Conservation (phyloP, 1,140 invertebrate species). For the Galendromus occidentalis region DNA sequence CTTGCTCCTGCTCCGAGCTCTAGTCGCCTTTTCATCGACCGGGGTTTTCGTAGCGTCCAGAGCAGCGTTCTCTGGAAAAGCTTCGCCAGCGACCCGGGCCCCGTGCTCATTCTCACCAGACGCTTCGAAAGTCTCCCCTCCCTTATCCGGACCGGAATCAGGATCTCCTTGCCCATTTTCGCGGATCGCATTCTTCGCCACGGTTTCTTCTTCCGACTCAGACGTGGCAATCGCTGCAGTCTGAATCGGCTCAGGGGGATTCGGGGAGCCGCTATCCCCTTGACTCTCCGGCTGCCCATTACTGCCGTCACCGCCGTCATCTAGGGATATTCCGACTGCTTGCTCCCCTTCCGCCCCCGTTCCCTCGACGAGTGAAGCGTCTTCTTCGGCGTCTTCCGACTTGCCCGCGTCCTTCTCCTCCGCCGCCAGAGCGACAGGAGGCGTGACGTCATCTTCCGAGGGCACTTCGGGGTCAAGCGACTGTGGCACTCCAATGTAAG, state of each 20-base stretch:
- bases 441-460: background rate
- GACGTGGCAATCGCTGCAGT: too few relatives aligned
- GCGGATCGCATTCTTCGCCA: background rate
- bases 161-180: background rate
- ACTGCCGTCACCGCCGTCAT: background rate
- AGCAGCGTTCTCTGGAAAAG: background rate
- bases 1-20: background rate
- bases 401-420: constrained; percentile 7
- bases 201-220: background rate
- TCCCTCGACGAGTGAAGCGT: background rate
- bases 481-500: too few relatives aligned
- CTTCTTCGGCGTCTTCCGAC: background rate
- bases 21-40: background rate
- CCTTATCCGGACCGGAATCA: background rate
- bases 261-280: too few relatives aligned
- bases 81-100: background rate
- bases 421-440: background rate
- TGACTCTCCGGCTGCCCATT: background rate
- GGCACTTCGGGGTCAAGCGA: too few relatives aligned
- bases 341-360: constrained; percentile 12
- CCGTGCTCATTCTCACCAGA: background rate
- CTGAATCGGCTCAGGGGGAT: too few relatives aligned
- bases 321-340: constrained; percentile 1
- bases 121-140: background rate
- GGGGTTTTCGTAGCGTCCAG: background rate